phyloP scores from a whole-genome alignment of 2,888 invertebrate genomes.

The Bugula neritina region DNA sequence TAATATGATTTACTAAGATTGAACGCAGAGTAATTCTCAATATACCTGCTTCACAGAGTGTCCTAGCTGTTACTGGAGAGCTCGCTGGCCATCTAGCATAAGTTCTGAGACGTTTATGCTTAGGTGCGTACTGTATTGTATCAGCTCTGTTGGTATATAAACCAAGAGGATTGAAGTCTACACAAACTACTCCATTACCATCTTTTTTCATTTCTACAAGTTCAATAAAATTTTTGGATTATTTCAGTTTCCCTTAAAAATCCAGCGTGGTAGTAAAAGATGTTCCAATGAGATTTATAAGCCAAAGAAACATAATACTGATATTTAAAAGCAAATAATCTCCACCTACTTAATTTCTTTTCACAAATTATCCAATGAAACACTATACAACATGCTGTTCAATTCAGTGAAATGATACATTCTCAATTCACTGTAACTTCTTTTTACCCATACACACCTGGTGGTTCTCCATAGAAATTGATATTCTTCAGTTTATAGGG shows the following conservation, averaged over 20 bases:
- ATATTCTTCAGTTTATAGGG: background rate
- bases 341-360: too few relatives aligned
- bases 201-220: constrained; percentile 9
- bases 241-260: too few relatives aligned
- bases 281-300: too few relatives aligned
- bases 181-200: background rate
- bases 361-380: too few relatives aligned
- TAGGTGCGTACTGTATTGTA: background rate
- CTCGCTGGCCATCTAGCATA: background rate
- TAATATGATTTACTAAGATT: background rate
- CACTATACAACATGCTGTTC: too few relatives aligned
- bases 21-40: background rate
- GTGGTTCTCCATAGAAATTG: background rate
- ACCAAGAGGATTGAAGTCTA: background rate
- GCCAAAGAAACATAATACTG: background rate
- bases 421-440: too few relatives aligned
- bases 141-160: background rate
- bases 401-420: too few relatives aligned
- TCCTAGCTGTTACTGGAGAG: background rate
- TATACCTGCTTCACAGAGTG: background rate
- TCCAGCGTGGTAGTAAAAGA: too few relatives aligned
- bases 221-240: background rate
- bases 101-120: background rate
- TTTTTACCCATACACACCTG: too few relatives aligned
- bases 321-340: too few relatives aligned